Evolutionary conservation across 2,113 vertebrate genomes (phyloP), one percentile per base, ranked within the genome.

Genomic region (Telmatochromis sp.): DNA sequence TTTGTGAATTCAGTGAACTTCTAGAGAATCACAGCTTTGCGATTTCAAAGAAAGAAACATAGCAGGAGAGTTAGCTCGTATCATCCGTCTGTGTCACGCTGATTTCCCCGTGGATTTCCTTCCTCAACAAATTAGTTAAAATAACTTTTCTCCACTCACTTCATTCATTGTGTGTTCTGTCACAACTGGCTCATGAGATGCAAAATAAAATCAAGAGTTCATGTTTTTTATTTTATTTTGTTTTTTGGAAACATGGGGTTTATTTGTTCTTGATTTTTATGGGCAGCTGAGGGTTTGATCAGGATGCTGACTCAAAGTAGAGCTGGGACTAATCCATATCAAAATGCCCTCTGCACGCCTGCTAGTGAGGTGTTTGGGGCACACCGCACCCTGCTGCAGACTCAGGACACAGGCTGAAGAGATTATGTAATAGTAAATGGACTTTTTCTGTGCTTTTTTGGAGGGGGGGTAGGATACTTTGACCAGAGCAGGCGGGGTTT

Each of bases 211-310:
- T 21, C 21, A 21, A 21, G 21, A 21, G n/a, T 23, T 40, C 9
- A n/a, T 0, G 2, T 1, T n/a, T 65, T 40, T 42, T 23, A 0
- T 14, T 40, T 71, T 14, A 1, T 65, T 3, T 40, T 0, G 3
- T 5, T 9, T 42, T 42, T 71, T 71, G 37, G 65, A 42, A 71
- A 71, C 5, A 1, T 42, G 63, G n/a, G 35, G 3, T 42, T 71
- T 42, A 15, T 71, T 71, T 71, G n/a, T 23, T 14, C 35, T 1
- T 0, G 7, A 0, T 42, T 42, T 23, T 40, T 40, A 71, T 71
- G 35, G 35, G 7, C 35, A 6, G 63, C 19, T 14, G 7, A 21
- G 33, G 63, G 11, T 14, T 14, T 40, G 35, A 40, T 9, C n/a
- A 14, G 63, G 35, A 71, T 42, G 35, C n/a, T 21, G 12, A 40